Conservation (phyloP, 2,888 invertebrate genomes). For the Myathropa florea region DNA sequence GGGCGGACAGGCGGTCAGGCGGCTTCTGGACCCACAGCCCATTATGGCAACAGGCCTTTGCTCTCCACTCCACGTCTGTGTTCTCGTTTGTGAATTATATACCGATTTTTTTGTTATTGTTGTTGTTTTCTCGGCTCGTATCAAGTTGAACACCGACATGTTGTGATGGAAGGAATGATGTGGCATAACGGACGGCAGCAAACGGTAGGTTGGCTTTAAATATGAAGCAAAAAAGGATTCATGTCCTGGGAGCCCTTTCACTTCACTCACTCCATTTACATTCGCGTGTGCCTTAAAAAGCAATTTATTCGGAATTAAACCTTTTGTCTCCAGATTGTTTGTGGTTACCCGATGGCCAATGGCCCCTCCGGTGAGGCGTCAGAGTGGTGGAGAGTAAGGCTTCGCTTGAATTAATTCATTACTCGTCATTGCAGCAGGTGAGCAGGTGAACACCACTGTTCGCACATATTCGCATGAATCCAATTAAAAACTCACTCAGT, state of each 20-base stretch:
- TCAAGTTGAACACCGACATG: constrained; percentile 36
- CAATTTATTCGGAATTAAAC: constrained; percentile 68
- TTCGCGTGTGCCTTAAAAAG: constrained; percentile 54
- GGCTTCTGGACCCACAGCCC: constrained; percentile 16
- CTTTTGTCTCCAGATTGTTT: constrained; percentile 61
- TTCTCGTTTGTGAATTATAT: too few relatives aligned
- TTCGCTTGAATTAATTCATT: constrained; percentile 66
- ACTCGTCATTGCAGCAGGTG: constrained; percentile 29
- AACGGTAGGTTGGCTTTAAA: not conserved
- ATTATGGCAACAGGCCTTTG: not conserved
- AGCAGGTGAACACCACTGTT: constrained; percentile 24
- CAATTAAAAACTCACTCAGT: constrained; percentile 64
- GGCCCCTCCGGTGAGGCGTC: constrained; percentile 7
- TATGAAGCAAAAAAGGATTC: not conserved
- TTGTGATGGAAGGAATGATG: constrained; percentile 46
- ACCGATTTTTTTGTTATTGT: too few relatives aligned
- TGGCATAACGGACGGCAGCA: not conserved
- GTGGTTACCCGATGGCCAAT: constrained; percentile 27
- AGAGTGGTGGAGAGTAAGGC: not conserved
- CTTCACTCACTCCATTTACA: constrained; percentile 38
- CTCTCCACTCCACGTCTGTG: not conserved
- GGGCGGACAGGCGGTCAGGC: not conserved
- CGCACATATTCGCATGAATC: constrained; percentile 35
- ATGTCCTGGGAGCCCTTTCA: constrained; percentile 20
- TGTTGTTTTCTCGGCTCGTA: not conserved